Percentiles rank a stretch among this genome's conserved stretches.
Evolutionary conservation across 2,888 invertebrate species (phyloP).

Genomic region (Carcina quercana): DNA sequence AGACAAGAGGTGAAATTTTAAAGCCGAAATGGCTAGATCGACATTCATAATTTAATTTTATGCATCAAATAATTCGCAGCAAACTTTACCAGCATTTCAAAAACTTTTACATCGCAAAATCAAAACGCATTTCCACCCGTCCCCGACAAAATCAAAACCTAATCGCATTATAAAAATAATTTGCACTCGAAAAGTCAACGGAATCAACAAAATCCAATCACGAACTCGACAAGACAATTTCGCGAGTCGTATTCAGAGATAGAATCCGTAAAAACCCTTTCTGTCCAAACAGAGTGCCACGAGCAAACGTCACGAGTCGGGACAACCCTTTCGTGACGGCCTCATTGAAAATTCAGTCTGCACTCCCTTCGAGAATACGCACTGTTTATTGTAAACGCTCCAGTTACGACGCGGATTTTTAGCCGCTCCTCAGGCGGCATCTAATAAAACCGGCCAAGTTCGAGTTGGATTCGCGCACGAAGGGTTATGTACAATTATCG

Average conservation of each 20-base stretch:
- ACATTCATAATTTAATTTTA: too few species aligned
- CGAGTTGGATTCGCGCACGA: too few species aligned
- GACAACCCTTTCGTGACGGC: constrained; percentile 31
- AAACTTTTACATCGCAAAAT: too few species aligned
- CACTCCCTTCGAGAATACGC: constrained; percentile 20
- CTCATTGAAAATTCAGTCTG: constrained; percentile 58
- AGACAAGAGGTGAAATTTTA: too few species aligned
- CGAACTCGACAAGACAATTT: constrained; percentile 31
- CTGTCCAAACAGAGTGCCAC: constrained; percentile 59
- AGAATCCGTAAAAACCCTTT: constrained; percentile 55
- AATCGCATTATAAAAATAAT: constrained; percentile 19
- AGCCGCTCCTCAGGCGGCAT: too few species aligned
- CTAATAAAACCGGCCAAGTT: too few species aligned
- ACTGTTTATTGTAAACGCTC: constrained; percentile 25
- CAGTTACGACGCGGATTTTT: constrained; percentile 9
- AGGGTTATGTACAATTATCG: too few species aligned
- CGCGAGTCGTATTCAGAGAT: constrained; percentile 27
- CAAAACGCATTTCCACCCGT: not conserved
- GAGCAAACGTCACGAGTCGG: constrained; percentile 48
- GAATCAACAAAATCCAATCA: constrained; percentile 56
- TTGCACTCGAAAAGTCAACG: constrained; percentile 29
- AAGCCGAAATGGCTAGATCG: too few species aligned
- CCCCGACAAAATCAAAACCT: constrained; percentile 7
- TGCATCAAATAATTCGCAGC: too few species aligned
- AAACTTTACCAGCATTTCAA: too few species aligned